Conservation (phyloP, 2,888 invertebrate species). For the Drepana falcataria region DNA sequence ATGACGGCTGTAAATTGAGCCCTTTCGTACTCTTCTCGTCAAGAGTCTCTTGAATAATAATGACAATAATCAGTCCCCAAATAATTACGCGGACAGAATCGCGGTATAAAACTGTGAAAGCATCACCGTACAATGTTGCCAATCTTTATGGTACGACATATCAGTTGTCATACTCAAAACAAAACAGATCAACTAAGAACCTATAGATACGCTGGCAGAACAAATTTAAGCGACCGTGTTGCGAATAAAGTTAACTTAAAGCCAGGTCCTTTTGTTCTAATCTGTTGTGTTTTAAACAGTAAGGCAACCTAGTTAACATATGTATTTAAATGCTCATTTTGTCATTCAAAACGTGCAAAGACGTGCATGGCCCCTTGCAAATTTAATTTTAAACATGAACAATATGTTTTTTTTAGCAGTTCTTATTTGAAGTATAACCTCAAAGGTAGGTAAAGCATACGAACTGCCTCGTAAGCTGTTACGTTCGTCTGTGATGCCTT, state of each 20-base stretch:
- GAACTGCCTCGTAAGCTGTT: too few relatives aligned
- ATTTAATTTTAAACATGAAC: too few relatives aligned
- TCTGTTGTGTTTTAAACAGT: constrained; percentile 1
- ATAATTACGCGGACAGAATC: neutral
- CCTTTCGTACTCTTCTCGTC: too few relatives aligned
- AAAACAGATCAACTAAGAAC: constrained; percentile 17
- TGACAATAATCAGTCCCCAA: too few relatives aligned
- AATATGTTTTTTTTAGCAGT: too few relatives aligned
- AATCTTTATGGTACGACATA: constrained; percentile 1
- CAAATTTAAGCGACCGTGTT: constrained; percentile 32
- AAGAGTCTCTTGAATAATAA: too few relatives aligned
- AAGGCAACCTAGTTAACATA: neutral
- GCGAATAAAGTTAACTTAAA: constrained; percentile 6
- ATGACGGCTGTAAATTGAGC: too few relatives aligned
- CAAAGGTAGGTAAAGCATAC: too few relatives aligned
- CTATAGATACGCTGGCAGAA: constrained; percentile 25
- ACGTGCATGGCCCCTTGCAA: neutral
- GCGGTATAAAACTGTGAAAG: neutral
- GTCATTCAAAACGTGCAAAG: neutral
- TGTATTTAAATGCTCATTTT: constrained; percentile 1
- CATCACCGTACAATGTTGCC: constrained; percentile 11
- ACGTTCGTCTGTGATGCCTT: too few relatives aligned
- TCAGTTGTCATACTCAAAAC: neutral
- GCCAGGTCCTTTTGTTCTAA: constrained; percentile 19
- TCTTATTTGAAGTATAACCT: too few relatives aligned